Evolutionary conservation across 1,140 invertebrate species (phyloP), one percentile per base, ranked within the genome.

Genomic region (Bombus confusus): DNA sequence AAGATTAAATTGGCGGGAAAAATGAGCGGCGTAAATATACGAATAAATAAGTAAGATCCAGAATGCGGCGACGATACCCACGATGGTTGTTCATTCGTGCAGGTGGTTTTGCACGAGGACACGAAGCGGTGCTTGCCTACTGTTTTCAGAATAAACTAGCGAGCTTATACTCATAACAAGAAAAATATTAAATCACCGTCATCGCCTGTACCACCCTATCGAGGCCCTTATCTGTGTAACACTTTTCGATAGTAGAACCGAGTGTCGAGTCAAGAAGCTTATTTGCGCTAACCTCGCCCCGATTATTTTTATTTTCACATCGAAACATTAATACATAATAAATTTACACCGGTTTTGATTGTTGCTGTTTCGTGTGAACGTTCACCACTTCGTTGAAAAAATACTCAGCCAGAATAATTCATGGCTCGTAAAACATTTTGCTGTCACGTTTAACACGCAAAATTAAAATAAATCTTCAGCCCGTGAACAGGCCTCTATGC

Each of bases 141-240:
- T 94, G 93, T 94, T 95, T 94, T 94, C 93, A 94, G 92, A 94
- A 91, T 89, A 94, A 93, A 95, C 93, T 91, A 88, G 74, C 68
- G 86, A 93, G 93, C 92, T 94, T 94, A 94, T 93, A 94, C 93
- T 93, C 92, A 94, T 93, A 95, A 94, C 92, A 94, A 92, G 93
- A 94, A 93, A 94, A 95, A 93, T 94, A 94, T 94, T 94, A 94
- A 95, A 95, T 93, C 92, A 93, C 91, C 91, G 89, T 91, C 87
- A 87, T 91, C 92, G 90, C 82, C 88, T 77, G 85, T 76, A 77
- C 68, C 69, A 39, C 83, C 88, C 87, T 88, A 71, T 84, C 82
- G 62, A 28, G 57, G 68, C 31, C 87, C 86, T 80, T 86, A 86
- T 89, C 87, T 80, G 59, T 85, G 57, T 81, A 57, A 12, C 43